These are phyloP conservation scores for Cotesia chilonis DNA, from an alignment of 1,140 invertebrate genomes.

Conservation along the genomic window DNA sequence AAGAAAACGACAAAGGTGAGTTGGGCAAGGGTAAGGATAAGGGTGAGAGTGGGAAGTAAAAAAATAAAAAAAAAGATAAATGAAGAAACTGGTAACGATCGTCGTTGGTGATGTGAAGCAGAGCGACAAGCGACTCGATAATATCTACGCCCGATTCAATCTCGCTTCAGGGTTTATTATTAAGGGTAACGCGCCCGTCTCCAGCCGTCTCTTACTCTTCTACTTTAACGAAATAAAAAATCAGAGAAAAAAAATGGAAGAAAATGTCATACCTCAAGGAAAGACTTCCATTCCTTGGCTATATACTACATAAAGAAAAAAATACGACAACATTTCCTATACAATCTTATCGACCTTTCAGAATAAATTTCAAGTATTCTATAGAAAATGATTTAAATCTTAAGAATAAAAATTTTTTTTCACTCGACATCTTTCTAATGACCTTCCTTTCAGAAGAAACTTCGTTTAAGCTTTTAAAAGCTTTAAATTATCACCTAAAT, in stretches of 20 bases:
- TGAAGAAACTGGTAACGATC: constrained; percentile 37
- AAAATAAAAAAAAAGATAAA: constrained; percentile 16
- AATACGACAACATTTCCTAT: constrained; percentile 19
- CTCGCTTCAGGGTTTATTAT: constrained; percentile 34
- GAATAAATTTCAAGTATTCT: constrained; percentile 11
- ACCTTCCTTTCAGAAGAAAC: too few relatives aligned
- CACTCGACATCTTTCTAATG: too few relatives aligned
- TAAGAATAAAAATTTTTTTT: not conserved
- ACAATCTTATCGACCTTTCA: constrained; percentile 15
- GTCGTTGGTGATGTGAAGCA: constrained; percentile 13
- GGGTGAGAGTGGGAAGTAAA: not conserved
- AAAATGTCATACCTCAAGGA: constrained; percentile 2
- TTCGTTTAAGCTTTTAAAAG: too few relatives aligned
- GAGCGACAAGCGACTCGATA: constrained; percentile 32
- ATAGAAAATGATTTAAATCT: not conserved
- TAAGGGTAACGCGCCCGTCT: constrained; percentile 24
- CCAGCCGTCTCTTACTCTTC: not conserved
- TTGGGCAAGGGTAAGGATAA: not conserved
- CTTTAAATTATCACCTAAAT: too few relatives aligned
- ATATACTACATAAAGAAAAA: not conserved
- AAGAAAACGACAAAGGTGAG: constrained; percentile 14
- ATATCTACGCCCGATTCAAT: constrained; percentile 40
- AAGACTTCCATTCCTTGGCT: not conserved
- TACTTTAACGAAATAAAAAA: not conserved
- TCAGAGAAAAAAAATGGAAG: constrained; percentile 21